Base-by-base conservation (phyloP, 1,140 invertebrate species). In the Gryon sp. region DNA sequence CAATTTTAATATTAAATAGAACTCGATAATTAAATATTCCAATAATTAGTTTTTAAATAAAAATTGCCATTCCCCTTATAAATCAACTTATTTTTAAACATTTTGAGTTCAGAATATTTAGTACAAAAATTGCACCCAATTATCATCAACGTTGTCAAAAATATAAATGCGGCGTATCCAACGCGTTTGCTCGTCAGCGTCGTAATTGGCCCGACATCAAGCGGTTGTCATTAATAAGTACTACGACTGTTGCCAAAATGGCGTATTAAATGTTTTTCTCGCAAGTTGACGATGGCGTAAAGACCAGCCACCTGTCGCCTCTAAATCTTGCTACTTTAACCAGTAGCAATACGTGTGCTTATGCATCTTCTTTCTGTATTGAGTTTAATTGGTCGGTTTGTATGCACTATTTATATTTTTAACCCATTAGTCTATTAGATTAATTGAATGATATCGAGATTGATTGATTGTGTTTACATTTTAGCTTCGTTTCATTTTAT, bases 261-360 rank as follows among this genome's bases (percentile, higher is more conserved):
- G 79, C 55, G 76, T 79, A 79, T 79, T 78, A 74, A 81, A 80
- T 78, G 80, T 78, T 84, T 82, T 81, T 79, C 65, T 66, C 30
- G 69, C 70, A 74, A 60, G 43, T 57, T 41, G 30, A 48, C 48
- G 43, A 34, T 57, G 70, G 53, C 46, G 59, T 18, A 55, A 32
- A 68, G 45, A 32, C 38, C 24, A 15, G 53, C 80, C 87, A 88
- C 86, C 86, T 88, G 87, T 87, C 83, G 80, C 52, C 79, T 73
- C 77, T 88, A 87, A 88, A 88, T 88, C 86, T 87, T 79, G 76
- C 80, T 83, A 85, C 83, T 87, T 86, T 84, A 83, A 82, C 60
- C 79, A 52, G 78, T 78, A 81, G 57, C 14, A 53, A 40, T 73
- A 46, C 76, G 82, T 81, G 86, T 81, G 83, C 82, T 76, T 41